These are phyloP conservation scores for Archips crataeganus DNA, from an alignment of 2,888 invertebrate genomes.

Conservation along the genomic window DNA sequence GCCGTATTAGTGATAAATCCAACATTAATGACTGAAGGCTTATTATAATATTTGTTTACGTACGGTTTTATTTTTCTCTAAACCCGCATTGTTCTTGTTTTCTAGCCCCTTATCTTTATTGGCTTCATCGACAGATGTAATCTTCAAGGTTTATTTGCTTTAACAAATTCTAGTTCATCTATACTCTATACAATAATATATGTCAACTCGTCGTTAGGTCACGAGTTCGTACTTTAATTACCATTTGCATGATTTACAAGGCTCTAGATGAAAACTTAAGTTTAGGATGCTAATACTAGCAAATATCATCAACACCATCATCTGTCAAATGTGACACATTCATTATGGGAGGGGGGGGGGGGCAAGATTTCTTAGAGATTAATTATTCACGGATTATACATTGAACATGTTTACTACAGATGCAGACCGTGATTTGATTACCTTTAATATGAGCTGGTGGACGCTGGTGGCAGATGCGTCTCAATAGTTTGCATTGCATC, in stretches of 20 bases:
- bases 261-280: background rate
- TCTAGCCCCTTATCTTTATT: slow-evolving; percentile 14
- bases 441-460: too few relatives aligned
- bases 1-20: slow-evolving; percentile 43
- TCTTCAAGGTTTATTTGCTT: background rate
- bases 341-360: too few relatives aligned
- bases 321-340: background rate
- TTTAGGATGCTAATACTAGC: background rate
- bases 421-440: too few relatives aligned
- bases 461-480: too few relatives aligned
- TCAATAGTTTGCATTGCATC: too few relatives aligned
- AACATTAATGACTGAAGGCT: slow-evolving; percentile 16
- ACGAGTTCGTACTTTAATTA: background rate
- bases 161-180: background rate
- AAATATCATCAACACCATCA: background rate
- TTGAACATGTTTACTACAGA: too few relatives aligned
- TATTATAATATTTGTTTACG: slow-evolving; percentile 24
- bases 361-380: too few relatives aligned
- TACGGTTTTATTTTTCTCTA: slow-evolving; percentile 15
- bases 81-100: slow-evolving; percentile 7
- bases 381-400: too few relatives aligned
- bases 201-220: background rate
- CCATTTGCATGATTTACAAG: background rate
- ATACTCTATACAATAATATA: background rate
- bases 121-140: background rate